A percentile compares a stretch with the other conserved stretches of the same genome.
Evolutionary conservation across 2,113 vertebrate genomes (phyloP).

Genomic region (Microcebus jonahi): DNA sequence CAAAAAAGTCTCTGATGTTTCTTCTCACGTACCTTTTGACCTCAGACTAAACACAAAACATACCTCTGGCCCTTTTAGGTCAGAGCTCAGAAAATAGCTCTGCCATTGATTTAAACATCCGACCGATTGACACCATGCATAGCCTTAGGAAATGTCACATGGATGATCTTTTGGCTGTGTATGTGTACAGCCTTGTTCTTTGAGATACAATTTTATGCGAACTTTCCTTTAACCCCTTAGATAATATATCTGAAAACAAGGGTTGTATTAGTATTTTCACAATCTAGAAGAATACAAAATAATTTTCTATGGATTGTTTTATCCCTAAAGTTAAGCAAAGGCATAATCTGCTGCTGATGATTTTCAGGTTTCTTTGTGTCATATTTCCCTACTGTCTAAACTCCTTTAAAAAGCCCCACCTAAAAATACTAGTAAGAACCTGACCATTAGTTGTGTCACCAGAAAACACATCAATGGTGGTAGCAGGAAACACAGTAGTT

Average conservation of each 20-base stretch:
- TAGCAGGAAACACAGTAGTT: background rate
- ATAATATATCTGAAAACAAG: background rate
- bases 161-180: background rate
- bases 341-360: background rate
- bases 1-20: background rate
- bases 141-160: slow-evolving; percentile 51
- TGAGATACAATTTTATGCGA: slow-evolving; percentile 59
- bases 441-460: background rate
- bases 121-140: background rate
- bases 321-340: background rate
- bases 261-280: background rate
- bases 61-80: background rate
- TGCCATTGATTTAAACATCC: slow-evolving; percentile 55
- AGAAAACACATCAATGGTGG: background rate
- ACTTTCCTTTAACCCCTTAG: background rate
- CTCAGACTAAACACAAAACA: background rate
- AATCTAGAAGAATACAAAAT: slow-evolving; percentile 35
- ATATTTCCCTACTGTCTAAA: background rate
- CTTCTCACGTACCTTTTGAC: background rate
- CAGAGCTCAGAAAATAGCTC: slow-evolving; percentile 60
- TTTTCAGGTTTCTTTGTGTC: background rate
- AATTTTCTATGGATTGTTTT: slow-evolving; percentile 31
- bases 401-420: background rate
- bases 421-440: background rate
- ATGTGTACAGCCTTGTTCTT: background rate